phyloP scores from a whole-genome alignment of 2,113 vertebrate genomes.

The Stomatorhinus ivindoensis region DNA sequence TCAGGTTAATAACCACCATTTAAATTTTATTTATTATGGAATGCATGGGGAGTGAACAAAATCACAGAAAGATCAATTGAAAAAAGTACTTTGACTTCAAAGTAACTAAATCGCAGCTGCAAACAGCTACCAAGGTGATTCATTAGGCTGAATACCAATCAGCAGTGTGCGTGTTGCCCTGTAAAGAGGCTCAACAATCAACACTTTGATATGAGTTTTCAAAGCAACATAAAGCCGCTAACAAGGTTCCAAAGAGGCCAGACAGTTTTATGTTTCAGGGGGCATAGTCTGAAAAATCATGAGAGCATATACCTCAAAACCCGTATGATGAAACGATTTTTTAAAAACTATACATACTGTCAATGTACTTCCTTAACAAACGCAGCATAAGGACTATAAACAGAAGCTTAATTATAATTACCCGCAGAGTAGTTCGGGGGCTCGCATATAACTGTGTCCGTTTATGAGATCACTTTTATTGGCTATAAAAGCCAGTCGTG shows the following conservation, averaged over 20 bases:
- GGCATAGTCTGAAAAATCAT: not conserved
- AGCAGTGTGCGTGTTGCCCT: not conserved
- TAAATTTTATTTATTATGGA: not conserved
- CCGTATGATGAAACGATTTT: slow-evolving; percentile 44
- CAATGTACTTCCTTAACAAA: slow-evolving; percentile 33
- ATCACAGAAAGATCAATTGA: not conserved
- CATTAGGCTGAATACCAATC: not conserved
- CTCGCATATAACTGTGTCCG: not conserved
- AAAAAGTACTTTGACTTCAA: not conserved
- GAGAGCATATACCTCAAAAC: not conserved
- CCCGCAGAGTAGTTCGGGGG: not conserved
- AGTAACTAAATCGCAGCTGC: not conserved
- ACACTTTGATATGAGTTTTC: not conserved
- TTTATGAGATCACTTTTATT: slow-evolving; percentile 25
- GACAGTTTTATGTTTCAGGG: not conserved
- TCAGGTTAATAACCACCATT: not conserved
- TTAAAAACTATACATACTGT: slow-evolving; percentile 17
- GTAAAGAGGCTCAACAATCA: not conserved
- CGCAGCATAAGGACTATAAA: slow-evolving; percentile 21
- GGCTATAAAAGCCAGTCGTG: slow-evolving; percentile 24
- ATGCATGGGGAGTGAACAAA: not conserved
- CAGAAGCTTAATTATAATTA: slow-evolving; percentile 14
- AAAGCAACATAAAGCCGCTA: not conserved
- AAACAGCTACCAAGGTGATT: not conserved
- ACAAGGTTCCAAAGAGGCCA: not conserved